Percentiles rank a stretch among this genome's conserved stretches.
These are phyloP conservation scores for Agelas oroides DNA, from an alignment of 37 sponge, comb jelly and placozoan species.

Conservation along the genomic window DNA sequence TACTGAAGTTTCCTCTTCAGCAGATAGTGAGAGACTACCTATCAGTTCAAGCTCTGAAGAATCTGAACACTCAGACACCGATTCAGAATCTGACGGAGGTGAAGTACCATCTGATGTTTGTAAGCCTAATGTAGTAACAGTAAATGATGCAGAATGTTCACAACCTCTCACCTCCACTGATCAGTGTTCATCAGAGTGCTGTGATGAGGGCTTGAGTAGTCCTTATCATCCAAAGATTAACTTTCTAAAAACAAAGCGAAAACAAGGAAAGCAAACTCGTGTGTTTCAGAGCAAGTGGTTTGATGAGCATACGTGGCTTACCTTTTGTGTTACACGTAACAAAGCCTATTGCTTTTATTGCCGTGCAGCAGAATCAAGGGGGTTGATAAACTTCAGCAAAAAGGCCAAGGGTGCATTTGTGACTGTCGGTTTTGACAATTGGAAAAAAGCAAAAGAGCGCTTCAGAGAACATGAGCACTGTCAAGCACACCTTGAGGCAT, in stretches of 20 bases:
- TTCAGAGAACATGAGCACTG: slow-evolving; percentile 39
- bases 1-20: no score
- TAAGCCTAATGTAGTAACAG: no score
- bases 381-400: slow-evolving; percentile 31
- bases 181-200: slow-evolving; percentile 53
- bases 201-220: slow-evolving; percentile 17
- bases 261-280: slow-evolving; percentile 18
- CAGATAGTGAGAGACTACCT: no score
- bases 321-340: slow-evolving; percentile 34
- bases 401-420: slow-evolving; percentile 40
- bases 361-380: background rate
- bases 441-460: slow-evolving; percentile 51
- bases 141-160: no score
- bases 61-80: no score
- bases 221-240: slow-evolving; percentile 38
- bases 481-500: slow-evolving; percentile 40
- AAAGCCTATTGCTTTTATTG: slow-evolving; percentile 41
- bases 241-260: slow-evolving; percentile 5
- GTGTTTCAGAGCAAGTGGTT: slow-evolving; percentile 26
- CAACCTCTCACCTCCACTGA: no score
- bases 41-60: no score
- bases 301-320: slow-evolving; percentile 27
- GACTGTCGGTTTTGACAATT: slow-evolving; percentile 53
- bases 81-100: no score
- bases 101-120: no score